Base-by-base conservation (phyloP, 1,140 invertebrate genomes). In the Micrasema minimum region DNA sequence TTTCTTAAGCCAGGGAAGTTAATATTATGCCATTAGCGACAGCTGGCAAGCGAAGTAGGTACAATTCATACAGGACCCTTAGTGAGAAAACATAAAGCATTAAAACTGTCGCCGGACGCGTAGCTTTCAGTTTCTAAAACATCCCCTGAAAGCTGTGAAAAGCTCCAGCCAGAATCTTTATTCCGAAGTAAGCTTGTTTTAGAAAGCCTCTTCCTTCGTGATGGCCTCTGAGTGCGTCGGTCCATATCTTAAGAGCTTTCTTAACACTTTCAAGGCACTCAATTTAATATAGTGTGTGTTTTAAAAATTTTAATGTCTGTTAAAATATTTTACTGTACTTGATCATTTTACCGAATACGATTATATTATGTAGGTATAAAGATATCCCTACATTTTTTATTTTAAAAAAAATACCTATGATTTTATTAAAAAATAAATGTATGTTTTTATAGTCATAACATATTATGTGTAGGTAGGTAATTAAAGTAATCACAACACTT, bases 111-210 rank as follows among this genome's bases (percentile, higher is more conserved):
- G 43, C 23, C 59, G 41, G 43, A 64, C 59, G 59, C 43, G 43
- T 20, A 41, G 31, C 31, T 31, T 31, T 12, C 55, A 20, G 14
- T 35, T 64, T n/a, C 12, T 2, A 64, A 64, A 64, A 31, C 43
- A 64, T 64, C 43, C 43, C 59, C 43, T 26, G 22, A 62, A 50
- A 69, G 66, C 46, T 37, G 43, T 26, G 43, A 64, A 41, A 46
- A 64, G 59, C 59, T 31, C 41, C 59, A 14, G 2, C 53, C 43
- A 26, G 41, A 71, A 71, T 69, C 69, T 75, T 75, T 71, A 75
- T 75, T 75, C 70, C 50, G 45, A 62, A 75, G 64, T 75, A 71
- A 75, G 73, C 69, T 72, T 75, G 73, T 75, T 75, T 75, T 75
- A 75, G 70, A 75, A 69, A 65, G 64, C 70, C 50, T 62, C 45